phyloP scores from a whole-genome alignment of 2,888 invertebrate species.

The Sphaeridia pumilis region DNA sequence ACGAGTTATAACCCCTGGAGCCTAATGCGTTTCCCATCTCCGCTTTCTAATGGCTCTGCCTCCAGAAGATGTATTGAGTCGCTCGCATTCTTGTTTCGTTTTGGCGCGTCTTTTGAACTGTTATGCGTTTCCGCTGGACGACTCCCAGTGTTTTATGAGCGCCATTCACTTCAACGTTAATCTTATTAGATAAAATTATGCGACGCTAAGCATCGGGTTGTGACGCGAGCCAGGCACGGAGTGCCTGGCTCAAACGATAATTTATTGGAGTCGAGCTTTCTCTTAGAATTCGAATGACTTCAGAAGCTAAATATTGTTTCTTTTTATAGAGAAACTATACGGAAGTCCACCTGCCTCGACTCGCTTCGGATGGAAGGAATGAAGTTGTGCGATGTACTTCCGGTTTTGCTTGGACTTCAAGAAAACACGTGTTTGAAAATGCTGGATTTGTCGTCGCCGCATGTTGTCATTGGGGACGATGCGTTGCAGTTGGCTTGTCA shows the following conservation, averaged over 20 bases:
- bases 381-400: conserved; percentile 46
- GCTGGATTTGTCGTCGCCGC: conserved; percentile 46
- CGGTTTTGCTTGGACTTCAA: conserved; percentile 46
- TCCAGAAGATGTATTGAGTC: no score
- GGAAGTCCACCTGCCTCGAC: conserved; percentile 45
- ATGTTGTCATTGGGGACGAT: conserved; percentile 45
- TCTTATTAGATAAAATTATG: no score
- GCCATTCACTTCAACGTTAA: no score
- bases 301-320: conserved; percentile 1
- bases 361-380: conserved; percentile 47
- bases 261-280: conserved; percentile 6
- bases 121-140: no score
- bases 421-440: conserved; percentile 46
- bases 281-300: no score
- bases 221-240: conserved; percentile 1
- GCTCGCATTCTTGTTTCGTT: no score
- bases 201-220: neutral
- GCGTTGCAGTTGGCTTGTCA: conserved; percentile 43
- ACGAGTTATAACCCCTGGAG: no score
- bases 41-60: no score
- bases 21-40: no score
- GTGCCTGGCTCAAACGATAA: conserved; percentile 3
- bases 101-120: no score
- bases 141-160: no score
- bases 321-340: conserved; percentile 41